phyloP scores from a whole-genome alignment of 2,113 vertebrate genomes.

The Paradisaea rubra region DNA sequence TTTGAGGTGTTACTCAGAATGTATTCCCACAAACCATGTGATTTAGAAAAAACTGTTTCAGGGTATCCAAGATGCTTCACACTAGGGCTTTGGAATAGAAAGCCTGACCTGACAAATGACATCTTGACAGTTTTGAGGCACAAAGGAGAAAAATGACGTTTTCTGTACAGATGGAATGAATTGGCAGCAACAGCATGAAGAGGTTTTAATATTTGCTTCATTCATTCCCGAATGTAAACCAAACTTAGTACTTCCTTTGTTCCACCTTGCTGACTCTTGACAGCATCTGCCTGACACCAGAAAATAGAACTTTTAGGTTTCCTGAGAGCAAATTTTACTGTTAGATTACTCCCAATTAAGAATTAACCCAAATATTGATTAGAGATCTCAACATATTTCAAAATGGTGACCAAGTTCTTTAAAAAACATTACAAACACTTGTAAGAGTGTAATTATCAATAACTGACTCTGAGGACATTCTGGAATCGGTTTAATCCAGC shows the following conservation, averaged over 20 bases:
- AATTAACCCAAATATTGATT: neutral
- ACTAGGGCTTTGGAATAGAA: neutral
- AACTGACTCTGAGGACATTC: neutral
- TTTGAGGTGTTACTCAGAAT: neutral
- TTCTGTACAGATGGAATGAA: neutral
- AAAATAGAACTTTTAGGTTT: neutral
- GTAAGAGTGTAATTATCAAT: neutral
- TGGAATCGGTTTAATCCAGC: neutral
- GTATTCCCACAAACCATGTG: neutral
- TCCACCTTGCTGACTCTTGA: neutral
- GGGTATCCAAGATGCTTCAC: neutral
- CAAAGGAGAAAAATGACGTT: neutral
- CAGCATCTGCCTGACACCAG: neutral
- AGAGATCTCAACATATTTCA: neutral
- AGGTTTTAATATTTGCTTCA: neutral
- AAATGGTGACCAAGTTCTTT: neutral
- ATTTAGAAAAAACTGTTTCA: neutral
- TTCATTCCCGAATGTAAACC: neutral
- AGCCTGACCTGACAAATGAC: neutral
- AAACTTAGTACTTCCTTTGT: neutral
- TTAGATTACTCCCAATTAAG: neutral
- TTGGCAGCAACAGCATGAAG: neutral
- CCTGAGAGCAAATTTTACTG: neutral
- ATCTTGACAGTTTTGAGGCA: neutral
- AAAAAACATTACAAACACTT: neutral